phyloP scores from a whole-genome alignment of 2,113 vertebrate genomes.

The Formicarius rufipectus region DNA sequence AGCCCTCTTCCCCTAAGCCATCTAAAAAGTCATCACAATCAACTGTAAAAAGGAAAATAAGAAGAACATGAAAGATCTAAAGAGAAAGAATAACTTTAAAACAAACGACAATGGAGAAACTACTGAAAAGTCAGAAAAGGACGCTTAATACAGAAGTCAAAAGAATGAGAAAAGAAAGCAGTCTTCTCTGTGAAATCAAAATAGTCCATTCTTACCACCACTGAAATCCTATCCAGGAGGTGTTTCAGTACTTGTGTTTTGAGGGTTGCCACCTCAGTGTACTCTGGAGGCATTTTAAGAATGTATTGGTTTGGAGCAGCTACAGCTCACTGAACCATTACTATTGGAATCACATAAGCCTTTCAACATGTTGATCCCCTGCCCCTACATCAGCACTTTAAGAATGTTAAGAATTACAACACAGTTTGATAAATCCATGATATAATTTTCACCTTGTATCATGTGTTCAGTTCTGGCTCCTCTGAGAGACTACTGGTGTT shows the following conservation, averaged over 20 bases:
- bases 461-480: not conserved
- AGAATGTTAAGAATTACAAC: not conserved
- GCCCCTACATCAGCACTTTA: not conserved
- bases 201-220: not conserved
- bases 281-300: not conserved
- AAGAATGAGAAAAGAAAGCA: not conserved
- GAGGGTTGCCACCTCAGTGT: not conserved
- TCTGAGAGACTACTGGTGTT: not conserved
- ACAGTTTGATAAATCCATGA: not conserved
- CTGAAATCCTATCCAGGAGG: not conserved
- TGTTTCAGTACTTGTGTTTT: not conserved
- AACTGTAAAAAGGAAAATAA: not conserved
- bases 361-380: not conserved
- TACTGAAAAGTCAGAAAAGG: not conserved
- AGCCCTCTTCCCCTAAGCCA: not conserved
- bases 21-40: not conserved
- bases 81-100: not conserved
- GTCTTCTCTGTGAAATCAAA: not conserved
- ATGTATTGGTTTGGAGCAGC: not conserved
- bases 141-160: not conserved
- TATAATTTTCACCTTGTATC: not conserved
- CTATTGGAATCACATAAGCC: not conserved
- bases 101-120: not conserved
- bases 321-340: not conserved
- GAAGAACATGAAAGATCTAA: not conserved